A percentile compares a stretch with the other conserved stretches of the same genome.
phyloP scores from a whole-genome alignment of 2,797 vertebrate genomes.

The Gobionotothen gibberifrons region DNA sequence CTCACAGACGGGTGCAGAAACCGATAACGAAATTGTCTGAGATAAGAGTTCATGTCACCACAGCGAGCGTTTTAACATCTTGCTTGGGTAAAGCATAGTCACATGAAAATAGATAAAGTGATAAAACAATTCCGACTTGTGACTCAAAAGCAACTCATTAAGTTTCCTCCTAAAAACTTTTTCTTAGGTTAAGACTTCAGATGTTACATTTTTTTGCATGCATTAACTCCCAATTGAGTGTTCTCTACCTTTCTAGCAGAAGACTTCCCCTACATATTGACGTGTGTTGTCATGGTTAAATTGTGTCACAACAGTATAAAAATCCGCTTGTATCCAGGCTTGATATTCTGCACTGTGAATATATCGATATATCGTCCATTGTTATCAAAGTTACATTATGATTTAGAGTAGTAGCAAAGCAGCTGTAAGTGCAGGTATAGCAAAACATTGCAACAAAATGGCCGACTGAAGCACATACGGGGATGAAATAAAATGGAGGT shows the following conservation, averaged over 20 bases:
- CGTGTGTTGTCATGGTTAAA: not conserved
- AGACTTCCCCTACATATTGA: not conserved
- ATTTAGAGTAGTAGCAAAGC: too few species aligned
- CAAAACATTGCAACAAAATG: not conserved
- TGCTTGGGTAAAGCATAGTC: slow-evolving; percentile 6
- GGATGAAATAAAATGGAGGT: not conserved
- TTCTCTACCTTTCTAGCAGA: not conserved
- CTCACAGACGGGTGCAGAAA: slow-evolving; percentile 34
- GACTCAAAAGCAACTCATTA: not conserved
- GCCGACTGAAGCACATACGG: not conserved
- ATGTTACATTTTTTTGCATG: not conserved
- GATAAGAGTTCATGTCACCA: slow-evolving; percentile 47
- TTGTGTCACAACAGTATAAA: not conserved
- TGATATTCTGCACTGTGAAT: not conserved
- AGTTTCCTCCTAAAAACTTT: not conserved
- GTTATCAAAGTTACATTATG: not conserved
- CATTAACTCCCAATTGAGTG: not conserved
- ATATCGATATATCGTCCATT: not conserved
- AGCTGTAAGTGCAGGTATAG: not conserved
- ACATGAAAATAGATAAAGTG: not conserved
- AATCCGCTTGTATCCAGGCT: not conserved
- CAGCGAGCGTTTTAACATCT: slow-evolving; percentile 20
- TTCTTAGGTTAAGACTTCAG: not conserved
- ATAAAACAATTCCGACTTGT: not conserved
- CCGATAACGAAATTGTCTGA: slow-evolving; percentile 39